These are phyloP conservation scores for Burhinus oedicnemus DNA, from an alignment of 2,113 vertebrate species.

Conservation along the genomic window DNA sequence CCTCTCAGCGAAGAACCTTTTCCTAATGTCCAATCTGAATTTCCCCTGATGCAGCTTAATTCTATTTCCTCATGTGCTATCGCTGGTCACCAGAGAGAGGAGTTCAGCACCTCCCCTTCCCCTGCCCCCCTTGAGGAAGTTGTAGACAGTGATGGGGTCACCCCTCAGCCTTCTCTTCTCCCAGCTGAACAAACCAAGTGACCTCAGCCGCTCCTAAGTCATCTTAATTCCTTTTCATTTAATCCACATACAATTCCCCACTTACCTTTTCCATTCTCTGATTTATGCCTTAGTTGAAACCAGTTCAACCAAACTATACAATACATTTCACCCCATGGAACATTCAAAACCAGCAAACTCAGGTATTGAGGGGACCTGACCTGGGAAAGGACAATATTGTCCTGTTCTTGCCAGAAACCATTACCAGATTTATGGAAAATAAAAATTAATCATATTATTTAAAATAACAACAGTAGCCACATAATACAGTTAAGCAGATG, in stretches of 20 bases:
- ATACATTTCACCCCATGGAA: neutral
- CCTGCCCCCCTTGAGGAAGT: neutral
- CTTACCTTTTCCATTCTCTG: neutral
- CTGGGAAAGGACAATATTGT: neutral
- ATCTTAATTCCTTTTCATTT: neutral
- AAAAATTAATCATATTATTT: neutral
- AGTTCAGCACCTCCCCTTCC: neutral
- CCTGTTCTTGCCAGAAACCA: neutral
- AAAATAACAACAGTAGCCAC: neutral
- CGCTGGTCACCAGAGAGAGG: neutral
- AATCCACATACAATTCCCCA: neutral
- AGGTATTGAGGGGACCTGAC: neutral
- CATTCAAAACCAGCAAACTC: neutral
- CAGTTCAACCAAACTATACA: neutral
- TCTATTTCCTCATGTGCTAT: neutral
- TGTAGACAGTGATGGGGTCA: accelerated
- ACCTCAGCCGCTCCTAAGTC: neutral
- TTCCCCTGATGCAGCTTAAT: neutral
- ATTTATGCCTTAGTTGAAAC: neutral
- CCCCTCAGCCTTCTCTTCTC: neutral
- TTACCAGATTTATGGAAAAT: neutral
- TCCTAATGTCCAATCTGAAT: neutral
- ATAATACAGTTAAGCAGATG: neutral
- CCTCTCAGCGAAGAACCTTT: neutral
- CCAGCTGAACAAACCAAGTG: neutral